Evolutionary conservation across 2,888 invertebrate genomes (phyloP).

Genomic region (Drosophila fungiperda): DNA sequence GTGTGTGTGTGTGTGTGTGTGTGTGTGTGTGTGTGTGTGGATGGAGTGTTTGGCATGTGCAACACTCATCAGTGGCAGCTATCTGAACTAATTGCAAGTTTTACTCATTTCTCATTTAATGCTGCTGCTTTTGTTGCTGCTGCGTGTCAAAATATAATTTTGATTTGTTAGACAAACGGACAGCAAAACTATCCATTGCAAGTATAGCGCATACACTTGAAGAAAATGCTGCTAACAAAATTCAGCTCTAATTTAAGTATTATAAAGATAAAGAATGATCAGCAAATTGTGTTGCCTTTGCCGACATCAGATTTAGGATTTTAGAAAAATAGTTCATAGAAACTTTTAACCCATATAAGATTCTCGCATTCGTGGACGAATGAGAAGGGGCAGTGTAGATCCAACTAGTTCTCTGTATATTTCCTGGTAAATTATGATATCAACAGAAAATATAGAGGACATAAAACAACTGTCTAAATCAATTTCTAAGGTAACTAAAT

Average conservation of each 20-base stretch:
- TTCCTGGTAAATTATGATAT: background rate
- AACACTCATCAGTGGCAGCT: conserved; percentile 34
- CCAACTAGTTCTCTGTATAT: background rate
- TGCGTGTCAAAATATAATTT: conserved; percentile 79
- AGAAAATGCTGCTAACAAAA: background rate
- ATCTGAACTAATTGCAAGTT: conserved; percentile 70
- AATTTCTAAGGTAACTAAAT: background rate
- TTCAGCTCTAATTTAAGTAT: no score
- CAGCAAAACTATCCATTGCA: background rate
- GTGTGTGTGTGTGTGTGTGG: conserved; percentile 14
- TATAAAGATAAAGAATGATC: no score
- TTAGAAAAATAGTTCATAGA: no score
- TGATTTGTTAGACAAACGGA: conserved; percentile 40
- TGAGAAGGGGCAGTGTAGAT: background rate
- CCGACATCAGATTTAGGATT: no score
- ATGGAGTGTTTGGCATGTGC: conserved; percentile 42
- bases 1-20: background rate
- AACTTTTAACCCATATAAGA: background rate
- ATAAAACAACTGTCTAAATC: background rate
- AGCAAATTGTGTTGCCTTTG: background rate
- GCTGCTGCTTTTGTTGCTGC: conserved; percentile 31
- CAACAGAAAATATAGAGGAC: background rate
- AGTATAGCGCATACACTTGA: background rate
- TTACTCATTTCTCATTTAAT: conserved; percentile 34
- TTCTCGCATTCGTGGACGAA: background rate